Conservation (phyloP, 1,140 invertebrate genomes). For the Neodiprion pinetum region DNA sequence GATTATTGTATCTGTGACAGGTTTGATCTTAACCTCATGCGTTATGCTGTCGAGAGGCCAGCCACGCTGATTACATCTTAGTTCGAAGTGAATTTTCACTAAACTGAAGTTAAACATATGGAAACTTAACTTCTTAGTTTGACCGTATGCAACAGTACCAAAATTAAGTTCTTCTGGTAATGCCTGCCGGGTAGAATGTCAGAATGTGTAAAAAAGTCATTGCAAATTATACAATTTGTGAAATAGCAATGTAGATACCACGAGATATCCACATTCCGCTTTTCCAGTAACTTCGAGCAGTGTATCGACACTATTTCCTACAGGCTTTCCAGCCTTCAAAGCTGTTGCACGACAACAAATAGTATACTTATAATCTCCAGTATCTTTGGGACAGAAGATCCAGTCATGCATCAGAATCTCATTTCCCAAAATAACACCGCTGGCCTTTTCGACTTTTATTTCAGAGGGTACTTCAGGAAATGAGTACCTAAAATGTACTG, state of each 20-base stretch:
- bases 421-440: constrained; percentile 40
- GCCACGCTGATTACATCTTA: constrained; percentile 28
- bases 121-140: constrained; percentile 30
- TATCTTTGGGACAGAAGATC: constrained; percentile 36
- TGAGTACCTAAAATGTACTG: constrained; percentile 35
- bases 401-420: constrained; percentile 40
- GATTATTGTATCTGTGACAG: constrained; percentile 29
- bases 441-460: constrained; percentile 28
- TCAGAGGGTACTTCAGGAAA: constrained; percentile 32
- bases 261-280: constrained; percentile 36
- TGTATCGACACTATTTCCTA: constrained; percentile 14
- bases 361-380: constrained; percentile 40
- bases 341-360: constrained; percentile 32
- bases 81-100: constrained; percentile 39
- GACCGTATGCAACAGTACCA: constrained; percentile 31
- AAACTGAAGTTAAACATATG: constrained; percentile 41
- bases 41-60: constrained; percentile 27
- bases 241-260: constrained; percentile 34
- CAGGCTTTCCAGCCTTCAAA: constrained; percentile 17
- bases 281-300: constrained; percentile 32
- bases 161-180: constrained; percentile 42
- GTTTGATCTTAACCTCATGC: constrained; percentile 38
- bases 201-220: not conserved
- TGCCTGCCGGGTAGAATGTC: constrained; percentile 29
- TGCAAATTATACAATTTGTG: constrained; percentile 10